A percentile compares a stretch with the other conserved stretches of the same genome.
These are phyloP conservation scores for Conomelus anceps DNA, from an alignment of 2,888 invertebrate species.

Conservation along the genomic window DNA sequence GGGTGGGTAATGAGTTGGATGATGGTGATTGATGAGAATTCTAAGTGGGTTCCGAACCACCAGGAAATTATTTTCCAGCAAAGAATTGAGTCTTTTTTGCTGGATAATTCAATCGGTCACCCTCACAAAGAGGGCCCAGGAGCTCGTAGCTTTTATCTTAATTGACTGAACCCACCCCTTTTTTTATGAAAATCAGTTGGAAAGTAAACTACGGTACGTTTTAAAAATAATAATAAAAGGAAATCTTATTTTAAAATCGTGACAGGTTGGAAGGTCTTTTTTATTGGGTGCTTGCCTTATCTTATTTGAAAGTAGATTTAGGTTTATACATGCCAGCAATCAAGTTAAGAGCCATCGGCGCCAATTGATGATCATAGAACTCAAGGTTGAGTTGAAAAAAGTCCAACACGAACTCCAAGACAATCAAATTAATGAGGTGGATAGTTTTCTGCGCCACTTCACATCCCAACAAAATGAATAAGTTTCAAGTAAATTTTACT, in stretches of 20 bases:
- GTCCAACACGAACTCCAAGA: neutral
- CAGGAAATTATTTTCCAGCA: no score
- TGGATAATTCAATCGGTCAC: no score
- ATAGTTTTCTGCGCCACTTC: neutral
- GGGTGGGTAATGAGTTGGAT: no score
- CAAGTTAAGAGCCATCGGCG: neutral
- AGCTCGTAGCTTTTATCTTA: no score
- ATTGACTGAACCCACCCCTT: no score
- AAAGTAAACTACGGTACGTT: no score
- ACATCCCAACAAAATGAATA: neutral
- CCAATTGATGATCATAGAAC: neutral
- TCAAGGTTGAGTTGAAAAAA: neutral
- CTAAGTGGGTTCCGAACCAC: no score
- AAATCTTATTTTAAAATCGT: neutral
- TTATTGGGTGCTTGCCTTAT: neutral
- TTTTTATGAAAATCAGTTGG: no score
- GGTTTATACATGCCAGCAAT: neutral
- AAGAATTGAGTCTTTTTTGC: no score
- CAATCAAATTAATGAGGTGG: neutral
- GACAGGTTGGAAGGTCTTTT: neutral
- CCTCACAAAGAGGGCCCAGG: no score
- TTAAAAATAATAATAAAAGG: no score
- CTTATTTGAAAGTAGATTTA: neutral
- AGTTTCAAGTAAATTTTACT: neutral
- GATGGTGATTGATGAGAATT: no score